These are phyloP conservation scores for Platalea minor DNA, from an alignment of 2,797 vertebrate species.

Conservation along the genomic window DNA sequence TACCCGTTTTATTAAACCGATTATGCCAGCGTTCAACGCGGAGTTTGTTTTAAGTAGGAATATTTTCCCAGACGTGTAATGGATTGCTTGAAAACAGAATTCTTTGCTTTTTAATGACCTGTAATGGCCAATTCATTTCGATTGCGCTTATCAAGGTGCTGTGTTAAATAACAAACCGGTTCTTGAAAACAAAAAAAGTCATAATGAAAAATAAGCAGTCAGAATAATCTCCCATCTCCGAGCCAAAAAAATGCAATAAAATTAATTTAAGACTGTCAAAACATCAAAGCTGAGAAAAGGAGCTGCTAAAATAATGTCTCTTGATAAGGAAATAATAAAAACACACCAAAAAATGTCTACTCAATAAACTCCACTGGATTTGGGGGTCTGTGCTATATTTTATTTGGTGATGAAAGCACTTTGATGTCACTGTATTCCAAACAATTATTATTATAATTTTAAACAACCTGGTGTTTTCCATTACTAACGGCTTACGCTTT, in stretches of 20 bases:
- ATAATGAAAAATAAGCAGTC: constrained; percentile 72
- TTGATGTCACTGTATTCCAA: constrained; percentile 84
- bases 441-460: constrained; percentile 88
- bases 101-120: constrained; percentile 68
- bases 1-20: constrained; percentile 59
- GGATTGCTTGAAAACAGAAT: constrained; percentile 58
- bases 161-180: constrained; percentile 68
- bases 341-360: constrained; percentile 69
- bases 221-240: constrained; percentile 67
- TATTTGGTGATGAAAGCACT: constrained; percentile 84
- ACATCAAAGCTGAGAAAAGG: constrained; percentile 77
- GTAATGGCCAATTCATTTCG: constrained; percentile 66
- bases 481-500: constrained; percentile 84
- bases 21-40: constrained; percentile 40
- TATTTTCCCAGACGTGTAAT: constrained; percentile 64
- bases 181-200: constrained; percentile 68
- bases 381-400: constrained; percentile 74
- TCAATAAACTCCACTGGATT: constrained; percentile 76
- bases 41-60: constrained; percentile 61
- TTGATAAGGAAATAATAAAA: constrained; percentile 81
- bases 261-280: constrained; percentile 74
- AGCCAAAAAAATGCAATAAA: constrained; percentile 75
- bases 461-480: constrained; percentile 87
- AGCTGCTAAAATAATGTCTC: constrained; percentile 74
- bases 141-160: constrained; percentile 64